These are phyloP conservation scores for Lampropteryx suffumata DNA, from an alignment of 2,888 invertebrate species.

Conservation along the genomic window DNA sequence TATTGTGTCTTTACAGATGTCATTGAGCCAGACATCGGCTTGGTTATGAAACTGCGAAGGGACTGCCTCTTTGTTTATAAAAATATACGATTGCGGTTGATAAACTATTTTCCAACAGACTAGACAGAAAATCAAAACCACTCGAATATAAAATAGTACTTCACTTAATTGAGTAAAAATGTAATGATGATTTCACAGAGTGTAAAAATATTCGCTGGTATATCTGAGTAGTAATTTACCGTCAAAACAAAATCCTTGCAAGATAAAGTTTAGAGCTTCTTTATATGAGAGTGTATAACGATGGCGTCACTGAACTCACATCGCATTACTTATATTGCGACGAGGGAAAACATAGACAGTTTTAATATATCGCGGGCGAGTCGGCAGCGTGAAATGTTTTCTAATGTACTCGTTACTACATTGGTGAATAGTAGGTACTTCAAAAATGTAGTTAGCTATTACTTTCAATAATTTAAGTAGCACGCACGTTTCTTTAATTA, in stretches of 20 bases:
- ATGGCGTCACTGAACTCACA: slow-evolving; percentile 22
- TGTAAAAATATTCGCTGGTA: slow-evolving; percentile 9
- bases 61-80: neutral
- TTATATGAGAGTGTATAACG: slow-evolving; percentile 19
- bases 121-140: no score
- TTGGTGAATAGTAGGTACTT: no score
- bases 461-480: slow-evolving; percentile 38
- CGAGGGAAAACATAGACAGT: slow-evolving; percentile 17
- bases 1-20: slow-evolving; percentile 16
- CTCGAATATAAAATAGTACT: no score
- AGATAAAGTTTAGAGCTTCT: slow-evolving; percentile 17
- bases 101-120: no score
- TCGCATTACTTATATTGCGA: slow-evolving; percentile 22
- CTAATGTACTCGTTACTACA: slow-evolving; percentile 24
- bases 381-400: slow-evolving; percentile 24
- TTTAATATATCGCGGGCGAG: no score
- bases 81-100: neutral
- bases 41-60: neutral
- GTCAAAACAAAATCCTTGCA: slow-evolving; percentile 18
- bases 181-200: neutral
- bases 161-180: no score
- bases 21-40: slow-evolving; percentile 1
- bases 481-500: slow-evolving; percentile 34
- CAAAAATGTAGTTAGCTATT: slow-evolving; percentile 29
- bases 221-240: slow-evolving; percentile 8